Conservation (phyloP, 2,888 invertebrate genomes). For the Trisateles emortualis region DNA sequence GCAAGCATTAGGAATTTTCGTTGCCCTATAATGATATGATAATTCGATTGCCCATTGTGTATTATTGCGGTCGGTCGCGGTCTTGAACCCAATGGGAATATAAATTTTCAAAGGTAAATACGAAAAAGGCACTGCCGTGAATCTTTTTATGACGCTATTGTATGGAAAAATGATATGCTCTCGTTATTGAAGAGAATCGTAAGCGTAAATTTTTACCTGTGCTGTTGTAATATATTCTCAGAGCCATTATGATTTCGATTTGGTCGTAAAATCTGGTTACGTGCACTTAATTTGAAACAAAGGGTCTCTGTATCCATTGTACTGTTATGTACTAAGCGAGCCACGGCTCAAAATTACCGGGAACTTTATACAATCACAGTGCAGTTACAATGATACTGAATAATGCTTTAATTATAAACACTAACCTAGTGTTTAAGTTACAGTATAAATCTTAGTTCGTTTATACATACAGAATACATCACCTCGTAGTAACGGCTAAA, state of each 20-base stretch:
- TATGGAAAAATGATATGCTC: constrained; percentile 72
- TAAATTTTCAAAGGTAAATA: constrained; percentile 84
- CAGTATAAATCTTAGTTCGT: not conserved
- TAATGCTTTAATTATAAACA: constrained; percentile 37
- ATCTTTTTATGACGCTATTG: constrained; percentile 76
- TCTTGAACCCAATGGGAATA: constrained; percentile 76
- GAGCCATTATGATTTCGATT: constrained; percentile 41
- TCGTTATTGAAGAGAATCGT: constrained; percentile 61
- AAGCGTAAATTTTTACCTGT: constrained; percentile 60
- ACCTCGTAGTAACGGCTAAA: not conserved
- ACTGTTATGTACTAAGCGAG: constrained; percentile 15
- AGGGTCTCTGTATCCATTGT: constrained; percentile 31
- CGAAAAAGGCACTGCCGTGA: constrained; percentile 73
- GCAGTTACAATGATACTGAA: constrained; percentile 20
- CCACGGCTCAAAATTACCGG: not conserved
- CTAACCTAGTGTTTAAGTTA: not conserved
- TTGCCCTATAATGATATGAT: constrained; percentile 75
- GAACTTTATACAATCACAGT: constrained; percentile 31
- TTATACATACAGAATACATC: not conserved
- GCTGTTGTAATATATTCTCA: constrained; percentile 49
- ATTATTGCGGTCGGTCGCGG: constrained; percentile 75
- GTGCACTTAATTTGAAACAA: constrained; percentile 49
- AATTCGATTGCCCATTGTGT: constrained; percentile 83
- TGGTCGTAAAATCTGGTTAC: constrained; percentile 44
- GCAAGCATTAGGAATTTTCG: constrained; percentile 58